These are phyloP conservation scores for Heterodera filipjevi DNA, from an alignment of 2,888 invertebrate species.

Conservation along the genomic window DNA sequence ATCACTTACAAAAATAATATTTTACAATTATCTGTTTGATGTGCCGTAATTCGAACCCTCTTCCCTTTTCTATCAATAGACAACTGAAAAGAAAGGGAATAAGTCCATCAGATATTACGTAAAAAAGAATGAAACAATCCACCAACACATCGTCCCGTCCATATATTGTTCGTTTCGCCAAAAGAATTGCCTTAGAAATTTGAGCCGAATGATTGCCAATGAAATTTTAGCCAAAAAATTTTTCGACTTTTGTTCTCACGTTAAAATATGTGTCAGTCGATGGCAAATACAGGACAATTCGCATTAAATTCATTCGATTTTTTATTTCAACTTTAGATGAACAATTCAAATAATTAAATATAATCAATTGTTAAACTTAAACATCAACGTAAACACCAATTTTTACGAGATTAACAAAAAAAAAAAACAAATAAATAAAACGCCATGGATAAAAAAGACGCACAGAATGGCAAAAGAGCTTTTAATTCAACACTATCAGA, in stretches of 20 bases:
- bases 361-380: too few relatives aligned
- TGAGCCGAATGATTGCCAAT: not conserved
- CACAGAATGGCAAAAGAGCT: not conserved
- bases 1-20: not conserved
- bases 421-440: not conserved
- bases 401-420: too few relatives aligned
- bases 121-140: not conserved
- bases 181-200: constrained; percentile 1
- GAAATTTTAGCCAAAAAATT: not conserved
- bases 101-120: not conserved
- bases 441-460: not conserved
- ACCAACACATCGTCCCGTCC: not conserved
- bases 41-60: not conserved
- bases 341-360: not conserved
- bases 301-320: not conserved
- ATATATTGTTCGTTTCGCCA: not conserved
- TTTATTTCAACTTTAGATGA: not conserved
- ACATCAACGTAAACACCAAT: not conserved
- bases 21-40: not conserved
- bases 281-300: not conserved
- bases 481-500: not conserved
- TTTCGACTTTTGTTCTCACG: not conserved
- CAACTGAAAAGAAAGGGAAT: not conserved
- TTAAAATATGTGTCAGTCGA: not conserved
- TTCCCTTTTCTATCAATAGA: not conserved